Evolutionary conservation across 2,113 vertebrate genomes (phyloP).

Genomic region (Hippocampus mohnikei): DNA sequence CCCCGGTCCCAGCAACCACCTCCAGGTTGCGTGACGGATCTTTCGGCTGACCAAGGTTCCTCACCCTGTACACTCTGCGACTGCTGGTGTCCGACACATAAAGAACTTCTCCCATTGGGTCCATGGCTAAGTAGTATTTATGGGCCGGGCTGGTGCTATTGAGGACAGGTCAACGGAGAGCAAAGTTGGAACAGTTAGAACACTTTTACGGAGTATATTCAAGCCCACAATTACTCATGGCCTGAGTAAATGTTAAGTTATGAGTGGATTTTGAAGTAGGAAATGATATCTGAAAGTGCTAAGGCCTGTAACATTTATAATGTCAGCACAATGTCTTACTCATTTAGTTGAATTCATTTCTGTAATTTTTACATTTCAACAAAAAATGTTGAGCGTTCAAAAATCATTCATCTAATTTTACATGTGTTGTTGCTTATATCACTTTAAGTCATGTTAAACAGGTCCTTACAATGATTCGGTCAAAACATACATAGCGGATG

Average conservation of each 20-base stretch:
- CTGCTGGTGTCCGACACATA: constrained; percentile 97
- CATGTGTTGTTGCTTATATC: too few species aligned
- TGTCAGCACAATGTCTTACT: too few species aligned
- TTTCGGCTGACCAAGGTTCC: constrained; percentile 86
- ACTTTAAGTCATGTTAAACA: not conserved
- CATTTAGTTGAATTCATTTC: not conserved
- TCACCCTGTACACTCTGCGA: constrained; percentile 87
- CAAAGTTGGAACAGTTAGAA: not conserved
- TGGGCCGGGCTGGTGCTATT: constrained; percentile 92
- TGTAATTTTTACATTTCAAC: not conserved
- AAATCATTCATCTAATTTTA: too few species aligned
- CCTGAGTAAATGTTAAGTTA: not conserved
- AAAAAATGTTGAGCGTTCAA: not conserved
- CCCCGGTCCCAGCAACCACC: constrained; percentile 93
- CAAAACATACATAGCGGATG: not conserved
- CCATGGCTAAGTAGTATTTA: constrained; percentile 96
- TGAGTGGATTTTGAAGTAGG: not conserved
- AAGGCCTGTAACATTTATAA: not conserved
- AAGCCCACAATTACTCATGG: not conserved
- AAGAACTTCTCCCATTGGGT: constrained; percentile 87
- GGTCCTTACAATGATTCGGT: not conserved
- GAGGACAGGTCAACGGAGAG: constrained; percentile 37
- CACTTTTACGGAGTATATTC: not conserved
- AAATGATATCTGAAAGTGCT: not conserved
- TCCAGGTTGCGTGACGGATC: constrained; percentile 90